Evolutionary conservation across 2,113 vertebrate genomes (phyloP).

Genomic region (Erythrolamprus reginae): DNA sequence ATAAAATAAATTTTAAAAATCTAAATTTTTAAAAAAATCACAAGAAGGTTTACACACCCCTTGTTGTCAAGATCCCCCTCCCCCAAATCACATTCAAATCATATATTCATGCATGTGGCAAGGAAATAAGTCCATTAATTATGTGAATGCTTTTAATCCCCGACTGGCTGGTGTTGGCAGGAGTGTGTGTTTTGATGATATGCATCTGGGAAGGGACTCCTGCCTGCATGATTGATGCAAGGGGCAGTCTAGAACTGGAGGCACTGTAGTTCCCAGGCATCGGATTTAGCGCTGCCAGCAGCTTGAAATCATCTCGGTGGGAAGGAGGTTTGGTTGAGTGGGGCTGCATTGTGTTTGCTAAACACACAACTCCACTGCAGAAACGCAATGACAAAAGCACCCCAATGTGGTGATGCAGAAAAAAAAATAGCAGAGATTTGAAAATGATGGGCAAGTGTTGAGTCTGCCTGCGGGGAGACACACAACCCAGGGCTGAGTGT

Average conservation of each 20-base stretch:
- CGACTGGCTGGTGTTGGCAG: not conserved
- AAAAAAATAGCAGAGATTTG: not conserved
- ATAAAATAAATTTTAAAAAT: no score
- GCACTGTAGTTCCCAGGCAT: not conserved
- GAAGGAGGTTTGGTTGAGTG: not conserved
- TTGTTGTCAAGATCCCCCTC: not conserved
- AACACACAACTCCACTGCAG: not conserved
- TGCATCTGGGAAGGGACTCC: not conserved
- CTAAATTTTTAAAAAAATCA: not conserved
- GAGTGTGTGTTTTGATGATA: not conserved
- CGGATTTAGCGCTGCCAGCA: not conserved
- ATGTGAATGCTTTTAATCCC: not conserved
- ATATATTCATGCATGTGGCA: not conserved
- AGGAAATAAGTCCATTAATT: not conserved
- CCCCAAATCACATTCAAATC: not conserved
- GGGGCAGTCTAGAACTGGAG: not conserved
- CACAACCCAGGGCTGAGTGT: not conserved
- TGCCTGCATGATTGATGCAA: not conserved
- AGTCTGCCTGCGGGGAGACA: not conserved
- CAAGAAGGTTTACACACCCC: not conserved
- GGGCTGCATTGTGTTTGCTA: constrained; percentile 2
- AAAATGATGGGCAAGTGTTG: not conserved
- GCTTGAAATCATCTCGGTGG: not conserved
- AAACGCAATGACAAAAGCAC: not conserved
- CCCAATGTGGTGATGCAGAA: not conserved